Conservation (phyloP, 2,797 vertebrate species). For the Chanos chanos region DNA sequence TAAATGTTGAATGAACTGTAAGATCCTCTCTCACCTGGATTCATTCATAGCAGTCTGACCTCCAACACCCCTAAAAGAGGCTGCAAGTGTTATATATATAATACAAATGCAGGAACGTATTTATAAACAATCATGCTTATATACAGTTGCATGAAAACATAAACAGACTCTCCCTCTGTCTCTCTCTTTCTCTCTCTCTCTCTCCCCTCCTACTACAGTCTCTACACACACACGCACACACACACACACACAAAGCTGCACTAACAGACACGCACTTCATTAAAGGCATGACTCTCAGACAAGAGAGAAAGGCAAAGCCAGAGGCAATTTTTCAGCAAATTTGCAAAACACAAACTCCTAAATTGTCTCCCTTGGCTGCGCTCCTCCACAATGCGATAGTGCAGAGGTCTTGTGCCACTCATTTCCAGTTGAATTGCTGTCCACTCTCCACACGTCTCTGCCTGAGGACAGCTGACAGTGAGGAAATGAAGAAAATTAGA, state of each 20-base stretch:
- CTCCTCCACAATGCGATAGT: not conserved
- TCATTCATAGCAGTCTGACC: too few relatives aligned
- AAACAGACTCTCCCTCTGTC: too few relatives aligned
- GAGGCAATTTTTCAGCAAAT: conserved; percentile 12
- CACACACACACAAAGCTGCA: not conserved
- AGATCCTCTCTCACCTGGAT: not conserved
- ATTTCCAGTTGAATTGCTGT: conserved; percentile 29
- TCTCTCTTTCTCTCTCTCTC: too few relatives aligned
- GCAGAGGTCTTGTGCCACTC: conserved; percentile 17
- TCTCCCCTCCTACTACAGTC: too few relatives aligned
- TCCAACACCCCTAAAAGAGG: too few relatives aligned
- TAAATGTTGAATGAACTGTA: not conserved
- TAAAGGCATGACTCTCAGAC: too few relatives aligned
- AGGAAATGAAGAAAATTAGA: conserved; percentile 14
- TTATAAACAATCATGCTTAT: not conserved
- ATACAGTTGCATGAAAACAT: not conserved
- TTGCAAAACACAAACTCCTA: conserved; percentile 11
- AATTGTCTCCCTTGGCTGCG: conserved; percentile 20
- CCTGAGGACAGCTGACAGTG: conserved; percentile 22
- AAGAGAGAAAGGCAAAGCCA: not conserved
- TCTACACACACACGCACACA: not conserved
- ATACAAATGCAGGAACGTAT: not conserved
- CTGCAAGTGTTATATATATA: too few relatives aligned
- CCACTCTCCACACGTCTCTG: conserved; percentile 24
- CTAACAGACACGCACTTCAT: not conserved